Evolutionary conservation across 2,113 vertebrate species (phyloP).

Genomic region (Spea bombifrons): DNA sequence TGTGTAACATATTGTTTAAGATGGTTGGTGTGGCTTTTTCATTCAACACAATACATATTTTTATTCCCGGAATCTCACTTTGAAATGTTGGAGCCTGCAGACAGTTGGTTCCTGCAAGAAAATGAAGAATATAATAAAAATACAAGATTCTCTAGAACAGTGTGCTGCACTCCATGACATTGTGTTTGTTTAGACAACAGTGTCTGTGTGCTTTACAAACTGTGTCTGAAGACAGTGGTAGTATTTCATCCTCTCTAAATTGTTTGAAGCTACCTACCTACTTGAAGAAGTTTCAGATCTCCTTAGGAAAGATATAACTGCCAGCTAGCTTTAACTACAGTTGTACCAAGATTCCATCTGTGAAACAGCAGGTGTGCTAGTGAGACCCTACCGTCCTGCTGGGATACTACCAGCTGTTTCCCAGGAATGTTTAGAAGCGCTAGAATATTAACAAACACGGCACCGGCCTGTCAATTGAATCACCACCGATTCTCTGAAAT

Average conservation of each 20-base stretch:
- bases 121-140: not conserved
- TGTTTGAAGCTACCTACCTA: slow-evolving; percentile 43
- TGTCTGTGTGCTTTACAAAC: slow-evolving; percentile 31
- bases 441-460: slow-evolving; percentile 70
- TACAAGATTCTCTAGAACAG: slow-evolving; percentile 12
- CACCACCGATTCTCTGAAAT: slow-evolving; percentile 57
- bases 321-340: slow-evolving; percentile 61
- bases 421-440: slow-evolving; percentile 61
- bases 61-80: too few species aligned
- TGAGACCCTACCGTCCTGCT: slow-evolving; percentile 63
- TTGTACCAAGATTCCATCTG: slow-evolving; percentile 59
- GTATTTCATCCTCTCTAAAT: slow-evolving; percentile 31
- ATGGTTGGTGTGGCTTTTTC: too few species aligned
- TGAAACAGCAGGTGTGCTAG: slow-evolving; percentile 66
- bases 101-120: too few species aligned
- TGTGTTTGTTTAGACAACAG: slow-evolving; percentile 20
- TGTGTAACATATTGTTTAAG: too few species aligned
- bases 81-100: too few species aligned
- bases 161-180: slow-evolving; percentile 31
- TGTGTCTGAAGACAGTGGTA: slow-evolving; percentile 26
- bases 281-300: slow-evolving; percentile 61
- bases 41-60: too few species aligned
- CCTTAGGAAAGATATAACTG: slow-evolving; percentile 60
- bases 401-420: slow-evolving; percentile 69
- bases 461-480: slow-evolving; percentile 69